These are phyloP conservation scores for Oncorhynchus nerka DNA, from an alignment of 2,113 vertebrate genomes.

Conservation along the genomic window DNA sequence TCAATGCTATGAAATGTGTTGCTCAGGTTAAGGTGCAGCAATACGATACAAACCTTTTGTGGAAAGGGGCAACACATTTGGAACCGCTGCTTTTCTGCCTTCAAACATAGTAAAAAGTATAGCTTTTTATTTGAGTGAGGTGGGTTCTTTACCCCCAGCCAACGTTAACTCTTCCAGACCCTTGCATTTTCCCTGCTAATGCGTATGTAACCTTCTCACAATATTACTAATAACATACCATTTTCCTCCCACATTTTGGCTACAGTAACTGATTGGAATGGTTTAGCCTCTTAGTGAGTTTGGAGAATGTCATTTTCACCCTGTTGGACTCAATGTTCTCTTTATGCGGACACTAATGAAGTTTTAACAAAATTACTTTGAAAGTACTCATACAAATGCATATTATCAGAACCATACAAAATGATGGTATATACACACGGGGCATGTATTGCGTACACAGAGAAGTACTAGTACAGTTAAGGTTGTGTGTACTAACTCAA, in stretches of 20 bases:
- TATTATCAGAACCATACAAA: too few species aligned
- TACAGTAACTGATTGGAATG: conserved; percentile 5
- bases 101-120: conserved; percentile 27
- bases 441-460: not conserved
- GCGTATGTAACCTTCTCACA: not conserved
- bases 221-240: conserved; percentile 12
- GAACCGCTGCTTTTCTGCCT: conserved; percentile 34
- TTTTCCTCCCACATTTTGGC: conserved; percentile 1
- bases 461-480: not conserved
- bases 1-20: conserved; percentile 40
- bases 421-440: too few species aligned
- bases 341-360: conserved; percentile 14
- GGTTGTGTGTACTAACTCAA: not conserved
- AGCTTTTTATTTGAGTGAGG: conserved; percentile 41
- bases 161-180: conserved; percentile 7
- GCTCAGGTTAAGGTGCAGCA: conserved; percentile 41
- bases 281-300: conserved; percentile 11
- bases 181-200: conserved; percentile 5
- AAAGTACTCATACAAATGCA: not conserved
- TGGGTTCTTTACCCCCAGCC: conserved; percentile 2
- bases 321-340: conserved; percentile 41
- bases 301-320: conserved; percentile 7
- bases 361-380: not conserved
- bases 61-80: conserved; percentile 16
- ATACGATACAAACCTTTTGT: conserved; percentile 40